Evolutionary conservation across 1,140 invertebrate species (phyloP).

Genomic region (Metaphire vulgaris): DNA sequence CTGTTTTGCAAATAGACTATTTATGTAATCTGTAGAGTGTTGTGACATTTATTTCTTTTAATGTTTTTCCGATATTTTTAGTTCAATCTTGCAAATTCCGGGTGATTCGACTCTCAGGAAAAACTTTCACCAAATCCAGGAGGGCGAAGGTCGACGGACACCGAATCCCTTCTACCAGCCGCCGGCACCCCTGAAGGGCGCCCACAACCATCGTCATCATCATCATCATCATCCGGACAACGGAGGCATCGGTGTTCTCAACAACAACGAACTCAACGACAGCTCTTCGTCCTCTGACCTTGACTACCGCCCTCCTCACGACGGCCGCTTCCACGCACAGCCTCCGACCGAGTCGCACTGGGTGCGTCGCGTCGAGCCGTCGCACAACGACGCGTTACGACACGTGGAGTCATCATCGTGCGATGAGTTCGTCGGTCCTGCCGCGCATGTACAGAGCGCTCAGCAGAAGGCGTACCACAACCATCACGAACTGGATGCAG

Average conservation of each 20-base stretch:
- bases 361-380: conserved; percentile 22
- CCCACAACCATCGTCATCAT: conserved; percentile 3
- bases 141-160: conserved; percentile 43
- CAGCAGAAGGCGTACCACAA: not conserved
- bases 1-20: too few relatives aligned
- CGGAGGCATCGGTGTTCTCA: conserved; percentile 24
- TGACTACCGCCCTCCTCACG: not conserved
- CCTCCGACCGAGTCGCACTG: too few relatives aligned
- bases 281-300: too few relatives aligned
- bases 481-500: not conserved
- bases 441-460: not conserved
- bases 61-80: too few relatives aligned
- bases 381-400: conserved; percentile 6
- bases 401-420: not conserved
- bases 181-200: conserved; percentile 35
- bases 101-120: conserved; percentile 50
- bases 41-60: too few relatives aligned
- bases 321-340: conserved; percentile 52
- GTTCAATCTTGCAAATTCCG: conserved; percentile 51
- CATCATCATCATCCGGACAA: not conserved
- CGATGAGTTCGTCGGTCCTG: not conserved
- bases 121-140: conserved; percentile 88
- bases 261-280: conserved; percentile 6
- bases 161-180: conserved; percentile 36
- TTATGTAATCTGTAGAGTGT: too few relatives aligned